Evolutionary conservation across 2,888 invertebrate species (phyloP).

Genomic region (Drosophila maculinotata): DNA sequence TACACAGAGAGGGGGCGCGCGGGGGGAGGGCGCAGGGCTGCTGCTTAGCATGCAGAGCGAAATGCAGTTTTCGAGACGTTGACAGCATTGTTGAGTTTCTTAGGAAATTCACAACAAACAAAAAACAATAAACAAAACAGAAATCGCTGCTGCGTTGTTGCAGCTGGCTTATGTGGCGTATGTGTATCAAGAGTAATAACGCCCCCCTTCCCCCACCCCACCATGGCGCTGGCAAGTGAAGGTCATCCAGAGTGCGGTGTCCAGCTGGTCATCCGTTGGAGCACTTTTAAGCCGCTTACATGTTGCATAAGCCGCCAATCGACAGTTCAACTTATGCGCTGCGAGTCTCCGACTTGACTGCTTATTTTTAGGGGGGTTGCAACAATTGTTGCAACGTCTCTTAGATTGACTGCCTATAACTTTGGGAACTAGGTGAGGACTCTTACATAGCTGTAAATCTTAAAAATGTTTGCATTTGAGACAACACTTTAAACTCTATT

Average conservation of each 20-base stretch:
- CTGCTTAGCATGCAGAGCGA: conserved; percentile 53
- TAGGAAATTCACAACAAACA: conserved; percentile 30
- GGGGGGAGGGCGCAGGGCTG: conserved; percentile 9
- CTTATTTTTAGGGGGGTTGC: not conserved
- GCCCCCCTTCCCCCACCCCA: no score
- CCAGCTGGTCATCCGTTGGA: conserved; percentile 21
- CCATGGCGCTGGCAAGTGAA: conserved; percentile 37
- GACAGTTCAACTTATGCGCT: conserved; percentile 9
- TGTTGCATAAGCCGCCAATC: conserved; percentile 40
- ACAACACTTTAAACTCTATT: no score
- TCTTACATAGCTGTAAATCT: no score
- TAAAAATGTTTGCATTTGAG: no score
- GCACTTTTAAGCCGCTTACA: conserved; percentile 39
- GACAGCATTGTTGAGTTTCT: conserved; percentile 52
- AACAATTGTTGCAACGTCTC: no score
- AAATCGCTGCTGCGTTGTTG: conserved; percentile 22
- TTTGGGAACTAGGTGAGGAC: no score
- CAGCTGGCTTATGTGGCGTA: conserved; percentile 45
- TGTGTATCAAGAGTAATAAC: conserved; percentile 41
- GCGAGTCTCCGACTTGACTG: not conserved
- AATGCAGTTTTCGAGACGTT: conserved; percentile 36
- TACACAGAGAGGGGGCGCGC: conserved; percentile 1
- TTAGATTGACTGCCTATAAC: no score
- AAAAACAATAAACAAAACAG: not conserved
- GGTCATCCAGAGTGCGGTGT: conserved; percentile 29